Percentiles rank a stretch among this genome's conserved stretches.
These are phyloP conservation scores for Heliopora coerulea DNA, from an alignment of 92 coral and sea anemone genomes.

Conservation along the genomic window DNA sequence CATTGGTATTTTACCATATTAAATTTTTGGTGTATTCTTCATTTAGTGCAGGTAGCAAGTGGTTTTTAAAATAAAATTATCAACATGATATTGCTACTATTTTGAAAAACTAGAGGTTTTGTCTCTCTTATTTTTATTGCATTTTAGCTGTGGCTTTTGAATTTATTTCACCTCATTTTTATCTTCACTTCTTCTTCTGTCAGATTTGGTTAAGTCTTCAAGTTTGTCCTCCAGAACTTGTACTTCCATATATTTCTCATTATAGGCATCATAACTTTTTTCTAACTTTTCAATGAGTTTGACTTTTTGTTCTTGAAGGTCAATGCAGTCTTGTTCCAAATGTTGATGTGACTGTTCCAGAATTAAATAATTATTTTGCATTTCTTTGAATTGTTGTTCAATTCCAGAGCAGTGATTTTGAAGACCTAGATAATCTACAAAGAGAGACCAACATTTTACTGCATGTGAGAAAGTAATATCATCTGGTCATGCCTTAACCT, in stretches of 20 bases:
- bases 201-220: neutral
- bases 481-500: no score
- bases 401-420: conserved; percentile 32
- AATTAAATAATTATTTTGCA: conserved; percentile 16
- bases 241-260: conserved; percentile 64
- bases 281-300: conserved; percentile 42
- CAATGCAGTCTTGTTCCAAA: conserved; percentile 10
- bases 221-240: conserved; percentile 57
- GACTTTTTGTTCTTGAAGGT: conserved; percentile 14
- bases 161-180: neutral
- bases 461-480: no score
- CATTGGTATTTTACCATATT: no score
- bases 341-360: conserved; percentile 4
- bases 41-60: no score
- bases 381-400: conserved; percentile 25
- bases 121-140: no score
- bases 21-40: no score
- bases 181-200: neutral
- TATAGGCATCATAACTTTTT: conserved; percentile 63
- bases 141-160: no score
- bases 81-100: no score
- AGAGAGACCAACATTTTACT: neutral
- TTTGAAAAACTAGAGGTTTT: no score
- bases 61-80: no score
- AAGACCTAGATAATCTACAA: conserved; percentile 44